Conservation (phyloP, 2,113 vertebrate species). For the Atrichornis clamosus region DNA sequence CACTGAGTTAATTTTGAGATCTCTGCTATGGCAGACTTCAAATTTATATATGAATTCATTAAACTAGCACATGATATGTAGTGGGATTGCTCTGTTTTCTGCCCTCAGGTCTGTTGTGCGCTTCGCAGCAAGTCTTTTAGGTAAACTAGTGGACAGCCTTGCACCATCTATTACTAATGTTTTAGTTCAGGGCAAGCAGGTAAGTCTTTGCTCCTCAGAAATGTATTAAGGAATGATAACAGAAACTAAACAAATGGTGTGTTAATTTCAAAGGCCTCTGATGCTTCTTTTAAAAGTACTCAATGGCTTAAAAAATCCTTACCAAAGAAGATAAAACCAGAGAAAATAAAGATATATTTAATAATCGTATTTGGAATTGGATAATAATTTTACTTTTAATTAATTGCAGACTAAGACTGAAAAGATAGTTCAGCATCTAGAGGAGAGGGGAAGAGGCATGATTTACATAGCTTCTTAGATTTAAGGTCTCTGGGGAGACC, state of each 20-base stretch:
- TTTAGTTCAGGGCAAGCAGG: conserved; percentile 99
- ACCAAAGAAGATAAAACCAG: not conserved
- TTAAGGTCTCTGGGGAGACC: not conserved
- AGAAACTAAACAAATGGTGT: conserved; percentile 5
- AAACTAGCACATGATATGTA: conserved; percentile 65
- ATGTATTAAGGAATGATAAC: conserved; percentile 3
- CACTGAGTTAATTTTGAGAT: not conserved
- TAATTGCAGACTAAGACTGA: not conserved
- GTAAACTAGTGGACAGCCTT: conserved; percentile 99
- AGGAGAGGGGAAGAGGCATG: not conserved
- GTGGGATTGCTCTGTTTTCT: conserved; percentile 85
- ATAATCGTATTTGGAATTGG: not conserved
- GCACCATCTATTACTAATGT: conserved; percentile 99
- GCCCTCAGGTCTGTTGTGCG: conserved; percentile 96
- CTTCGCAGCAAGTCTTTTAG: conserved; percentile 95
- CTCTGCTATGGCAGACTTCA: not conserved
- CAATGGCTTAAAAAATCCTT: not conserved
- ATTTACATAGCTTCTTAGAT: not conserved
- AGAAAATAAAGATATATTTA: not conserved
- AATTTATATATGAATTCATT: conserved; percentile 51
- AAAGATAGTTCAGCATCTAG: not conserved
- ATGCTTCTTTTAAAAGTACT: not conserved
- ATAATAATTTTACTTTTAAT: not conserved
- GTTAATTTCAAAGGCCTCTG: not conserved
- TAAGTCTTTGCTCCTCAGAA: conserved; percentile 80